Evolutionary conservation across 2,113 vertebrate genomes (phyloP).

Genomic region (Quiscalus mexicanus): DNA sequence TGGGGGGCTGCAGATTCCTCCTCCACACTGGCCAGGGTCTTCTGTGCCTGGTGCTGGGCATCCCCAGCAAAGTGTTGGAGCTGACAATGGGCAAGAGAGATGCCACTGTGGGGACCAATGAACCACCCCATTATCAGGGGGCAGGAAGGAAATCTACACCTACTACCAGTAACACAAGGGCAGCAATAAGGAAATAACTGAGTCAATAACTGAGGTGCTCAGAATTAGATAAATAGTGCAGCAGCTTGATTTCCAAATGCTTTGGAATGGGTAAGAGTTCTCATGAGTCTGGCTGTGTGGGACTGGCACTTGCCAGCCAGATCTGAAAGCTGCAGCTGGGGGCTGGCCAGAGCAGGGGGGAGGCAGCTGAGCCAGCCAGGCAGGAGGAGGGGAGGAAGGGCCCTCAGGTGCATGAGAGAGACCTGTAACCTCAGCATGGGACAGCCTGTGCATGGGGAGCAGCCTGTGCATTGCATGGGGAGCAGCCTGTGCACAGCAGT

Average conservation of each 20-base stretch:
- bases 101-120: not conserved
- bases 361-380: not conserved
- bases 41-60: not conserved
- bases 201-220: too few relatives aligned
- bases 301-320: not conserved
- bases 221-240: not conserved
- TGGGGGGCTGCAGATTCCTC: not conserved
- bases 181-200: not conserved
- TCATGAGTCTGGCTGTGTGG: not conserved
- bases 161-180: not conserved
- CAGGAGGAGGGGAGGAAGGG: not conserved
- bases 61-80: not conserved
- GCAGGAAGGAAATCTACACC: not conserved
- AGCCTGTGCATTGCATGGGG: not conserved
- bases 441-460: not conserved
- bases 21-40: not conserved
- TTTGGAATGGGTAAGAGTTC: not conserved
- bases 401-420: not conserved
- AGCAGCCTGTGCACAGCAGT: not conserved
- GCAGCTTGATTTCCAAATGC: not conserved
- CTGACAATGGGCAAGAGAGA: not conserved
- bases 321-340: not conserved
- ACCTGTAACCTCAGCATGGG: not conserved
- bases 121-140: accelerated
- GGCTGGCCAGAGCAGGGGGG: not conserved